Percentiles rank a stretch among this genome's conserved stretches.
phyloP scores from a whole-genome alignment of 2,888 invertebrate genomes.

The Platerodrilus igneus region DNA sequence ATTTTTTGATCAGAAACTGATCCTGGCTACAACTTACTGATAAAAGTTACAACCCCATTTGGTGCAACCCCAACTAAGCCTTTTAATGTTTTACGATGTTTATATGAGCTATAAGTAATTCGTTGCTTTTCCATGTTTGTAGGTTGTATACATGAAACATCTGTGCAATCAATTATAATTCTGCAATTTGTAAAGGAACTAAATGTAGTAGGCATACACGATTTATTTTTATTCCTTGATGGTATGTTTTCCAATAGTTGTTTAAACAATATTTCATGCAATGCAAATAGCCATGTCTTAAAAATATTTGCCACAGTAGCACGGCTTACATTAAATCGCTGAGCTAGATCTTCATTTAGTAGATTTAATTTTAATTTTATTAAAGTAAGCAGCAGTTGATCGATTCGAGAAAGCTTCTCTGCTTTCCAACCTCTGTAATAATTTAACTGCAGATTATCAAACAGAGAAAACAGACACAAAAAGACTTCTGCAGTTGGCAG shows the following conservation, averaged over 20 bases:
- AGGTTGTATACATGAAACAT: conserved; percentile 4
- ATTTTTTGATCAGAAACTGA: conserved; percentile 9
- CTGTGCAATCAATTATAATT: conserved; percentile 21
- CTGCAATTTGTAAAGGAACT: conserved; percentile 13
- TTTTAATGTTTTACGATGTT: conserved; percentile 18
- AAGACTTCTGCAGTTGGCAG: conserved; percentile 16
- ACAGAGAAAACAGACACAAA: neutral
- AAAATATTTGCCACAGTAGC: conserved; percentile 16
- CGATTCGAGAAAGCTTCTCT: conserved; percentile 14
- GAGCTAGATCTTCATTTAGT: conserved; percentile 24
- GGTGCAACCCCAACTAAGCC: conserved; percentile 31
- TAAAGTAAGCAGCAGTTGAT: conserved; percentile 22
- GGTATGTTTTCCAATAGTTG: conserved; percentile 17
- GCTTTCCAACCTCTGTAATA: conserved; percentile 23
- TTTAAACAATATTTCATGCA: conserved; percentile 17
- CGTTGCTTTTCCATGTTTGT: conserved; percentile 2
- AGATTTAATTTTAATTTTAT: conserved; percentile 27
- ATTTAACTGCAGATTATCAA: conserved; percentile 10
- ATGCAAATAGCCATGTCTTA: conserved; percentile 13
- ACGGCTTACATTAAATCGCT: conserved; percentile 19
- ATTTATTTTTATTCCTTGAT: conserved; percentile 14
- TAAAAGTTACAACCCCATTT: conserved; percentile 27
- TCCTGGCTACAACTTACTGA: conserved; percentile 6
- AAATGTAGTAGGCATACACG: conserved; percentile 13
- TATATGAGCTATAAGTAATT: conserved; percentile 7